Evolutionary conservation across 1,140 invertebrate species (phyloP).

Genomic region (Drosophila subpulchrella): DNA sequence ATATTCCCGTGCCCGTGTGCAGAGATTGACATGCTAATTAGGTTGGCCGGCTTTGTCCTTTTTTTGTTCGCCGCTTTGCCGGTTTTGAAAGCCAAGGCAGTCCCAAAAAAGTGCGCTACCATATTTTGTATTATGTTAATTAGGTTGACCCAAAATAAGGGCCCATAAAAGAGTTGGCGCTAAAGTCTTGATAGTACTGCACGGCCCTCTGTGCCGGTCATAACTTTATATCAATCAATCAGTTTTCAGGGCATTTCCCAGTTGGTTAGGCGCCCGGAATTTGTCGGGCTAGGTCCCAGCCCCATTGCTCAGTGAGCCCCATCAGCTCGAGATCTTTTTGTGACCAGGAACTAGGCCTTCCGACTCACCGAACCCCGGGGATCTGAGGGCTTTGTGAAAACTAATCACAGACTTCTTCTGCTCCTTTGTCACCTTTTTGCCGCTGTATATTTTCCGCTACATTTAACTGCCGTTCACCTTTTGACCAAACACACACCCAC

Average conservation of each 20-base stretch:
- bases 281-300: not conserved
- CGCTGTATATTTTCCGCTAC: slow-evolving; percentile 67
- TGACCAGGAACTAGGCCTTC: slow-evolving; percentile 57
- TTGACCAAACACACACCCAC: slow-evolving; percentile 26
- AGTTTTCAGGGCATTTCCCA: slow-evolving; percentile 22
- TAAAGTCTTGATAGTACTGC: not conserved
- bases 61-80: slow-evolving; percentile 21
- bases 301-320: slow-evolving; percentile 10
- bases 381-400: slow-evolving; percentile 42
- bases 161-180: not conserved
- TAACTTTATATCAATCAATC: slow-evolving; percentile 37
- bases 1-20: slow-evolving; percentile 12
- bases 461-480: slow-evolving; percentile 73
- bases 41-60: slow-evolving; percentile 33
- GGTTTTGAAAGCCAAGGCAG: slow-evolving; percentile 18
- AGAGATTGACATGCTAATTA: slow-evolving; percentile 63
- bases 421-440: slow-evolving; percentile 56
- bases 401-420: slow-evolving; percentile 61
- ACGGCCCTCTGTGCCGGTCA: not conserved
- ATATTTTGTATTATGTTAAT: slow-evolving; percentile 54
- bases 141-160: slow-evolving; percentile 19
- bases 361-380: slow-evolving; percentile 46
- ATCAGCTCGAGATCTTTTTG: slow-evolving; percentile 21
- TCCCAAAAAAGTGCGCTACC: slow-evolving; percentile 33
- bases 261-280: slow-evolving; percentile 23